Base-by-base conservation (phyloP, 2,797 vertebrate genomes). In the Choloepus didactylus region DNA sequence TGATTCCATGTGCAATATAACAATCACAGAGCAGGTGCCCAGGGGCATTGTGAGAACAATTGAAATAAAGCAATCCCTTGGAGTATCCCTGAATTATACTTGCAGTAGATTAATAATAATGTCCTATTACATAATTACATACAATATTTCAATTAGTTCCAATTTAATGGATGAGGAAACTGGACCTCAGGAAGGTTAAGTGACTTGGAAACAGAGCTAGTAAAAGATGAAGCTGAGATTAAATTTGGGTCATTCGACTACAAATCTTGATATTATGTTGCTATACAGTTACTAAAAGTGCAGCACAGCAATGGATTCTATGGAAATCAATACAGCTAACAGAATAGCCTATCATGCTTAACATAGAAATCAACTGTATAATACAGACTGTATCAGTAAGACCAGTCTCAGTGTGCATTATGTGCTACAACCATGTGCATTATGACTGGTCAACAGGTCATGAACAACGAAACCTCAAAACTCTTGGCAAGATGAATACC, bases 221-320 rank as follows among this genome's bases (percentile, higher is more conserved):
- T 46, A 69, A 73, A 77, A 81, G 31, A 46, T 6, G 72, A 89
- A 84, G 6, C 9, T 79, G 31, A 7, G 12, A 64, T 59, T 87
- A 21, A 60, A 91, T 73, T 93, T 15, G 84, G 2, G 67, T 87
- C 27, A 25, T 25, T 62, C 38, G 25, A 83, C 46, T 72, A 4
- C 35, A 89, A 18, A 56, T 25, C 15, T 38, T 93, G 9, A 7
- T 76, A 59, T 86, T 25, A n/a, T 8, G 29, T 19, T 16, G 6
- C 21, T 76, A 25, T 80, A n/a, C 2, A 64, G 11, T 91, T 91
- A 87, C 75, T 60, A 92, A 85, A 83, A 92, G 59, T 62, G 16
- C 5, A 67, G 3, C 29, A 76, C 1, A 44, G 25, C 49, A 67
- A 4, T 25, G 25, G 31, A 76, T 80, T 87, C 91, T 80, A 80